Conservation (phyloP, 2,113 vertebrate genomes). For the Xenopus laevis region DNA sequence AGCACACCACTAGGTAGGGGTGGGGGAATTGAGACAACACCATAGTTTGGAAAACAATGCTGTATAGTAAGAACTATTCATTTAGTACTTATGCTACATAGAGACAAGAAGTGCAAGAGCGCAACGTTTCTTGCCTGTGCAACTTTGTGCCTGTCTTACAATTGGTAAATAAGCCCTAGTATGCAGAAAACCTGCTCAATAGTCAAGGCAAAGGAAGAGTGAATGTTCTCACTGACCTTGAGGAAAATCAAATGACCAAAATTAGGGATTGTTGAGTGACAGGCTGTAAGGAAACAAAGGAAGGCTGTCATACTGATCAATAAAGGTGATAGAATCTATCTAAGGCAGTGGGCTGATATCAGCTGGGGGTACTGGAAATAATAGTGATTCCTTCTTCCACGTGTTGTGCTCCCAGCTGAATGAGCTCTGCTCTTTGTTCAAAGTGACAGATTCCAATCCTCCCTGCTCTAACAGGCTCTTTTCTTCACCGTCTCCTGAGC, state of each 20-base stretch:
- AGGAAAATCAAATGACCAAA: not conserved
- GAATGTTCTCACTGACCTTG: constrained; percentile 14
- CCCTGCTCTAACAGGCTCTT: constrained; percentile 14
- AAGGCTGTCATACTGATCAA: constrained; percentile 22
- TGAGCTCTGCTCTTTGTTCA: constrained; percentile 24
- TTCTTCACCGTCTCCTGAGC: not conserved
- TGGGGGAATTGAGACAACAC: too few relatives aligned
- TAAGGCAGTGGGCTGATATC: constrained; percentile 12
- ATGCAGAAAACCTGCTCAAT: too few relatives aligned
- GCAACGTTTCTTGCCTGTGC: too few relatives aligned
- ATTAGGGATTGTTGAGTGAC: not conserved
- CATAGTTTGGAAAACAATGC: too few relatives aligned
- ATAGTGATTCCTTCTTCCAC: constrained; percentile 23
- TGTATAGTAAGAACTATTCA: too few relatives aligned
- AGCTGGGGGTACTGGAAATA: constrained; percentile 29
- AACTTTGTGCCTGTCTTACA: too few relatives aligned
- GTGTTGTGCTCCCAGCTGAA: constrained; percentile 30
- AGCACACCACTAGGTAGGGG: too few relatives aligned
- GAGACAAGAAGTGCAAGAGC: too few relatives aligned
- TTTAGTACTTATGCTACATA: too few relatives aligned
- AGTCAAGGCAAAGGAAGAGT: too few relatives aligned
- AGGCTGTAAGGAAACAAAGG: constrained; percentile 10
- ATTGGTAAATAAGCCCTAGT: too few relatives aligned
- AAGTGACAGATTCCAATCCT: constrained; percentile 29
- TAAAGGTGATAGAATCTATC: constrained; percentile 28